Base-by-base conservation (phyloP, 2,888 invertebrate species). In the Boloria selene region DNA sequence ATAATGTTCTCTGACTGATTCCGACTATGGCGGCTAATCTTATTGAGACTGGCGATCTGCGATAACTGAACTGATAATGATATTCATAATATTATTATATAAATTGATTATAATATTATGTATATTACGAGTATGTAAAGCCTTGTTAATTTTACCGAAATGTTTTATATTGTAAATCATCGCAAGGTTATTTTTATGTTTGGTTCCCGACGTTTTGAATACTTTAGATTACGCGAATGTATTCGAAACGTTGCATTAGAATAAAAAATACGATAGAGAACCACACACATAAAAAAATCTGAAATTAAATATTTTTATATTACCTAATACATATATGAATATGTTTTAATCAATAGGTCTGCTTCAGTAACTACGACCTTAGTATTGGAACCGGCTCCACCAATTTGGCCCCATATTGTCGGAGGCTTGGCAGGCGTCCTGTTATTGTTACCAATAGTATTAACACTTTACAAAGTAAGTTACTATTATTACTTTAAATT, bases 371-470 rank as follows among this genome's bases (percentile, higher is more conserved):
- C 78, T 0, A 85, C 87, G 0, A 79, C 74, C 0, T 52, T 89
- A 2, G 67, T 81, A 0, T 64, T 90, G 55, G 86, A 86, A 3
- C 83, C 86, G 0, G 75, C 79, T 0, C 75, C 79, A 0, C 84
- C 87, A 0, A 69, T 87, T 3, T 90, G 90, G 90, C 85, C 87
- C 0, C 52, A 81, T 16, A 78, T 90, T 44, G 76, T 84, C 0
- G 85, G 86, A 2, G 73, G 79, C 0, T 61, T 87, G 0, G 75
- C 77, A 10, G 91, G 90, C 0, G 45, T 90, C 0, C 10, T 86
- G 1, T 64, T 88, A 1, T 69, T 92, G 7, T 77, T 79, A 22
- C 70, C 78, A 4, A 82, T 91, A 7, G 76, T 85, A 2, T 80
- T 78, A 44, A 75, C 75, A 7, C 72, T 91, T 55, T 82, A 89